Evolutionary conservation across 1,140 invertebrate species (phyloP), one percentile per base, ranked within the genome.

Genomic region (Nixonia krombeini): DNA sequence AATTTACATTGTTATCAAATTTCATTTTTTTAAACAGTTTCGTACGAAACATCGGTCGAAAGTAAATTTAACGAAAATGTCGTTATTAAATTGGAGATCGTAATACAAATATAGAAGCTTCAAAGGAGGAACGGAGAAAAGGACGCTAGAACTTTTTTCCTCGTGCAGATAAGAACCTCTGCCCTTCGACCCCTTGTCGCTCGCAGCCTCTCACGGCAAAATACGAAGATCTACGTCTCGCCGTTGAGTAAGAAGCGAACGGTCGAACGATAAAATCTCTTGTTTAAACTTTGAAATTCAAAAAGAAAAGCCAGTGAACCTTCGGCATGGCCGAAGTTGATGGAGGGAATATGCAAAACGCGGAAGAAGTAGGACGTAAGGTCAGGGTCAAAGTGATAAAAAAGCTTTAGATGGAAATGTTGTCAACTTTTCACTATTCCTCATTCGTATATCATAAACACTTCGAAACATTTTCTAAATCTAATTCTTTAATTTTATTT

Each of bases 211-310:
- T 51, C 42, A 47, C 53, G 18, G 10, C 40, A 33, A 52, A 66
- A 53, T 29, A 29, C 18, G 26, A 23, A 61, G 56, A 67, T 56
- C 41, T 51, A 25, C 35, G 46, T 31, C 16, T 47, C 35, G 16
- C 12, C 18, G 37, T 28, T 18, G 45, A 51, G 55, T 29, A 49
- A 58, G 49, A 58, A 35, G 45, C 47, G 55, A 56, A 29, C 47
- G 38, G 35, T 23, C 46, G 56, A 29, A 31, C 46, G 68, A 75
- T 73, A 73, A 71, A 68, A 76, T 75, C 67, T 62, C 58, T 78
- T 73, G 72, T 76, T 75, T 73, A 72, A 78, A 76, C 45, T 78
- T 76, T 51, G 64, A 58, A 72, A 74, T 70, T 63, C 49, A 29
- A 71, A 74, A 78, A 71, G 67, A 70, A 70, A 64, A 70, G 49